Percentiles rank a stretch among this genome's conserved stretches.
phyloP scores from a whole-genome alignment of 1,140 invertebrate genomes.

The Odontomachus brunneus region DNA sequence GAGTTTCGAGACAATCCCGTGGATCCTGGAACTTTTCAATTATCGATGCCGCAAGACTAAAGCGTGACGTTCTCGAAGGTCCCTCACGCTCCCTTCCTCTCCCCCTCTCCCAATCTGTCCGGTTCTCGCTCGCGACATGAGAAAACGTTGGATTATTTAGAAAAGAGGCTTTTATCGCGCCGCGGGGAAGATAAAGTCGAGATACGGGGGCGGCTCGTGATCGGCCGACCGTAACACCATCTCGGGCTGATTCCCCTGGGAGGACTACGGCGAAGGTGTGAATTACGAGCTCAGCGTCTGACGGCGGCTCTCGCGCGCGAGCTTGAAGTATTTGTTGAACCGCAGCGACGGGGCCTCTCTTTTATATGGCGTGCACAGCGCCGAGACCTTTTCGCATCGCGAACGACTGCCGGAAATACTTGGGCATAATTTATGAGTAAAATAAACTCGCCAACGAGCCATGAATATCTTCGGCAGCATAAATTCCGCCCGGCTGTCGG shows the following conservation, averaged over 20 bases:
- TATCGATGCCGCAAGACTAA: conserved; percentile 29
- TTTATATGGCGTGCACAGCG: conserved; percentile 27
- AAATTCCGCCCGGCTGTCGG: conserved; percentile 35
- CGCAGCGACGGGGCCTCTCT: conserved; percentile 27
- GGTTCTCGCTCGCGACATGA: conserved; percentile 16
- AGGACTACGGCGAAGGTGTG: conserved; percentile 48
- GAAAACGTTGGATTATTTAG: conserved; percentile 60
- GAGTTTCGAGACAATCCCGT: conserved; percentile 25
- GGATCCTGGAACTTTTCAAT: conserved; percentile 51
- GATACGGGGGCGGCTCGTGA: conserved; percentile 16
- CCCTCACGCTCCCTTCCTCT: no score
- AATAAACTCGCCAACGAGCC: conserved; percentile 62
- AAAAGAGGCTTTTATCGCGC: conserved; percentile 53
- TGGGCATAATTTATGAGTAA: conserved; percentile 62
- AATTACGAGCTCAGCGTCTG: conserved; percentile 55
- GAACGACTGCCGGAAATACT: conserved; percentile 54
- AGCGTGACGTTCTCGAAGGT: background rate
- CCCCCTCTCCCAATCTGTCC: background rate
- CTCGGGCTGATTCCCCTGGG: conserved; percentile 37
- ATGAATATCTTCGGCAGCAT: conserved; percentile 58
- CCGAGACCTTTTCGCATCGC: background rate
- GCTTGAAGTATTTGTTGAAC: conserved; percentile 58
- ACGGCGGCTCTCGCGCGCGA: conserved; percentile 26
- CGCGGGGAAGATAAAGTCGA: conserved; percentile 55
- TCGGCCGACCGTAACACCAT: conserved; percentile 55